Conservation (phyloP, 64 coral and sea anemone genomes). For the Dendronephthya gigantea region DNA sequence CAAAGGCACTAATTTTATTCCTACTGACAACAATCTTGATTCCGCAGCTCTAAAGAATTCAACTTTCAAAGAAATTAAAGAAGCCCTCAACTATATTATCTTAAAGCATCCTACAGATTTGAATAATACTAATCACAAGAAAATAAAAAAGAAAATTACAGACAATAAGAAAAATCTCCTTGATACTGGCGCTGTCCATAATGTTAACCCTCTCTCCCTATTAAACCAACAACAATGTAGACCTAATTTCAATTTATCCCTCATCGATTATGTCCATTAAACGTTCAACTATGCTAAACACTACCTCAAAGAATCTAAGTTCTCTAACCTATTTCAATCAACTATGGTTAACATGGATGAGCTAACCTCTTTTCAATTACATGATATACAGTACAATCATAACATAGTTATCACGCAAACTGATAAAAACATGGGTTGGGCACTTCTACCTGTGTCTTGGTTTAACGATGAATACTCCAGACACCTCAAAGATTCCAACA, state of each 20-base stretch:
- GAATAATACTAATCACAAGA: background rate
- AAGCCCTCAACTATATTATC: background rate
- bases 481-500: background rate
- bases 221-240: background rate
- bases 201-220: background rate
- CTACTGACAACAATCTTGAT: background rate
- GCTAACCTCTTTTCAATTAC: background rate
- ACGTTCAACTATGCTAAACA: background rate
- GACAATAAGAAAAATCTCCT: background rate
- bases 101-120: background rate
- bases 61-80: background rate
- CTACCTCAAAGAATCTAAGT: background rate
- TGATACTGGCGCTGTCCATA: background rate
- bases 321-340: background rate
- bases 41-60: background rate
- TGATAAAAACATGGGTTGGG: slow-evolving; percentile 13
- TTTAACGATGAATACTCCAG: background rate
- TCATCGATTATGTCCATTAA: background rate
- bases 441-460: background rate
- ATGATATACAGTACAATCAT: background rate
- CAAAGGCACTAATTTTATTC: slow-evolving; percentile 41
- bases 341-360: background rate
- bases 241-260: background rate
- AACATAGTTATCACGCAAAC: background rate
- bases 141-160: background rate